phyloP scores from a whole-genome alignment of 2,113 vertebrate genomes.

The Pterophyllum scalare region DNA sequence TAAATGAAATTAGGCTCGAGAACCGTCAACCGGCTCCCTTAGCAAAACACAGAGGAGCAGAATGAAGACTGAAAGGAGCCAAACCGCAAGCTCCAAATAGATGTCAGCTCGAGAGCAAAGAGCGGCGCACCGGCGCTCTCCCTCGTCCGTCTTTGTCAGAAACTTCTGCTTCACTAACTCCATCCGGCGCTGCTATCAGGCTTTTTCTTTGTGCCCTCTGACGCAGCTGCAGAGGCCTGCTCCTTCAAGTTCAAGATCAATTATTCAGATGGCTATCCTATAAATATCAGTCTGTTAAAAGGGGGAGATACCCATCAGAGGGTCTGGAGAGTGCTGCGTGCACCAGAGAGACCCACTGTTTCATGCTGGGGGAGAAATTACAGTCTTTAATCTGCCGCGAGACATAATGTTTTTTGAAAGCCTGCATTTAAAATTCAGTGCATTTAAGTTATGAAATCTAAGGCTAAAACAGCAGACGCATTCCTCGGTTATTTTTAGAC shows the following conservation, averaged over 20 bases:
- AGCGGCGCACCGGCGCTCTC: conserved; percentile 36
- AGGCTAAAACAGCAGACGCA: background rate
- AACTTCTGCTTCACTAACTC: conserved; percentile 71
- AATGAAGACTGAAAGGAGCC: conserved; percentile 21
- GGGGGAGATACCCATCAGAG: conserved; percentile 53
- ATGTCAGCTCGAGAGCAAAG: conserved; percentile 34
- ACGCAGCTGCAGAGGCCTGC: conserved; percentile 28
- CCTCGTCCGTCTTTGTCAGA: conserved; percentile 55
- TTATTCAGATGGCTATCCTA: conserved; percentile 76
- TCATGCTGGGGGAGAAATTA: conserved; percentile 9
- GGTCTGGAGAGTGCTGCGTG: background rate
- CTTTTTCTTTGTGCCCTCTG: conserved; percentile 46
- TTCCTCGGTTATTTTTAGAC: conserved; percentile 25
- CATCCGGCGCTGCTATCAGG: conserved; percentile 36
- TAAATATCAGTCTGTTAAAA: conserved; percentile 70
- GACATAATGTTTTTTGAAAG: conserved; percentile 24
- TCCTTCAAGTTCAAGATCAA: conserved; percentile 71
- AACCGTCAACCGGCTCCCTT: background rate
- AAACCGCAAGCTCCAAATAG: conserved; percentile 34
- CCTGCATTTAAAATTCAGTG: conserved; percentile 23
- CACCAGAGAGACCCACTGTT: conserved; percentile 28
- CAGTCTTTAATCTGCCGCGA: conserved; percentile 11
- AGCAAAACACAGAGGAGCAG: background rate
- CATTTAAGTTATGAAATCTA: conserved; percentile 10
- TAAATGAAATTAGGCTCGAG: conserved; percentile 18